Evolutionary conservation across 2,113 vertebrate genomes (phyloP).

Genomic region (Sorex araneus): DNA sequence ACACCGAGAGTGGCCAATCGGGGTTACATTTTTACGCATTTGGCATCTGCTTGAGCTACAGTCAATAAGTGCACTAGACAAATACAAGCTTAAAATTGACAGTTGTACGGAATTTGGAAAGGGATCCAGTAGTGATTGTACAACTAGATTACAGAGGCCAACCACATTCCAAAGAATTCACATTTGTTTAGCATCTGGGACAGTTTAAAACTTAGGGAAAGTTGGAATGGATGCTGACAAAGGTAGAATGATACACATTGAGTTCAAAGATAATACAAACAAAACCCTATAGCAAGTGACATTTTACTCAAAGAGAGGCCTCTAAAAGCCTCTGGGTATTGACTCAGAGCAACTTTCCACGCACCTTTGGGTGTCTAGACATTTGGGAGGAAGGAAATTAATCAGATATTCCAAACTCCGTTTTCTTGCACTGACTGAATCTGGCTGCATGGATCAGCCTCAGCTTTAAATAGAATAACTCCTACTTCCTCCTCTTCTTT

Average conservation of each 20-base stretch:
- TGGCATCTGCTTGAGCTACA: conserved; percentile 67
- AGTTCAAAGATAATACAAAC: conserved; percentile 73
- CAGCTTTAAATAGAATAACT: conserved; percentile 35
- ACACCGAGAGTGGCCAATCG: neutral
- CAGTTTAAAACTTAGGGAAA: conserved; percentile 70
- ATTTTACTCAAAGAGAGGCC: neutral
- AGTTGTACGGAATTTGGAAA: conserved; percentile 72
- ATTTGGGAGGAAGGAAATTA: conserved; percentile 59
- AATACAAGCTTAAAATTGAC: conserved; percentile 72
- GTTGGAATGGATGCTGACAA: conserved; percentile 77
- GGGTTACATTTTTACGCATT: conserved; percentile 60
- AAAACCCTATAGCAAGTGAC: neutral
- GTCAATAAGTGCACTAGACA: conserved; percentile 64
- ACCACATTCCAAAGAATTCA: conserved; percentile 74
- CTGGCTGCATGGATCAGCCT: neutral
- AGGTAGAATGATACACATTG: conserved; percentile 72
- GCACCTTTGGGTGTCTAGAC: conserved; percentile 70
- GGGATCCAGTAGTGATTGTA: conserved; percentile 53
- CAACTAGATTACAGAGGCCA: conserved; percentile 75
- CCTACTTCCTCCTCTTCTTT: neutral
- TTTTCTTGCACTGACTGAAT: conserved; percentile 1
- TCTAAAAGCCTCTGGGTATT: neutral
- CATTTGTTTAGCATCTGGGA: conserved; percentile 81
- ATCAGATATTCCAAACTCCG: conserved; percentile 30
- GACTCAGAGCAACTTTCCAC: neutral